Percentiles rank a stretch among this genome's conserved stretches.
Evolutionary conservation across 2,888 invertebrate species (phyloP).

Genomic region (Augiades crinisus): DNA sequence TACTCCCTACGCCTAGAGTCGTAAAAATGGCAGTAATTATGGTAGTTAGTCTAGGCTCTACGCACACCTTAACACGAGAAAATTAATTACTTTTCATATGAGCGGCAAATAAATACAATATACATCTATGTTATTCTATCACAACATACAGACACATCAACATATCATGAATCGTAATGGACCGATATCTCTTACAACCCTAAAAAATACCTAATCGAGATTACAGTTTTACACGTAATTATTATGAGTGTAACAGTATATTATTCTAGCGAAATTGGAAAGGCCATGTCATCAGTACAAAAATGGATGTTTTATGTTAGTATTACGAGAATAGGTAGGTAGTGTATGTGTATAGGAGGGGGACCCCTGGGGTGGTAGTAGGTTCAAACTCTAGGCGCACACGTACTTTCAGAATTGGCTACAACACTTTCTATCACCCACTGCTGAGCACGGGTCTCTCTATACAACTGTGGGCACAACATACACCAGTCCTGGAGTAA

Average conservation of each 20-base stretch:
- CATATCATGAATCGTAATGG: neutral
- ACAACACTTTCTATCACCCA: too few relatives aligned
- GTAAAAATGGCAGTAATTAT: slow-evolving; percentile 18
- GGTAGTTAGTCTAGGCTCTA: neutral
- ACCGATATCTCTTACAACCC: neutral
- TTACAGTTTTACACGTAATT: neutral
- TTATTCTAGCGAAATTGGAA: neutral
- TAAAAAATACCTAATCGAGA: neutral
- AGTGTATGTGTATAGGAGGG: too few relatives aligned
- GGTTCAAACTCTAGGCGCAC: too few relatives aligned
- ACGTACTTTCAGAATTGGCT: too few relatives aligned
- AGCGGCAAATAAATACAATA: slow-evolving; percentile 8
- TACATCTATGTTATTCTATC: neutral
- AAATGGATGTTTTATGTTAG: neutral
- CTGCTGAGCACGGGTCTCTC: too few relatives aligned
- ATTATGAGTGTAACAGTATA: neutral
- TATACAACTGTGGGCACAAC: too few relatives aligned
- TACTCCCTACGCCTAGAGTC: slow-evolving; percentile 8
- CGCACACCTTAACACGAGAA: neutral
- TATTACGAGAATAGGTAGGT: too few relatives aligned
- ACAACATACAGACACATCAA: neutral
- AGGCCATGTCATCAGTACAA: neutral
- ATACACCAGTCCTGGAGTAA: too few relatives aligned
- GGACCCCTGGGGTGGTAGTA: too few relatives aligned
- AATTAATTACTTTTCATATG: neutral